These are phyloP conservation scores for Buteo buteo DNA, from an alignment of 2,113 vertebrate species.

Conservation along the genomic window DNA sequence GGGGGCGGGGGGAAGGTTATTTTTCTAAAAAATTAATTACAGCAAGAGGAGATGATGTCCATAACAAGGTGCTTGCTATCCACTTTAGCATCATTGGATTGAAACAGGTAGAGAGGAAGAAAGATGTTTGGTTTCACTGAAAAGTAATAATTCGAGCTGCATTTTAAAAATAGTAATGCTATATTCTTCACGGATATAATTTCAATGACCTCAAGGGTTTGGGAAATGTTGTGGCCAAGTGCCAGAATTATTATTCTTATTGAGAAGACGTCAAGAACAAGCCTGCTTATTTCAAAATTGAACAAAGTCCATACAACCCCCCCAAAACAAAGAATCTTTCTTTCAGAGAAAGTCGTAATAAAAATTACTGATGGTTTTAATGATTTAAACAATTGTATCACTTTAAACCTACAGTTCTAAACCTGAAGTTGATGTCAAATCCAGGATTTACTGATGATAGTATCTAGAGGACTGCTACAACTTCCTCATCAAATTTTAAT, in stretches of 20 bases:
- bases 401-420: neutral
- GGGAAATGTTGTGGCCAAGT: neutral
- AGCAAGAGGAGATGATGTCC: accelerated
- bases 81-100: neutral
- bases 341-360: neutral
- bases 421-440: neutral
- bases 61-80: neutral
- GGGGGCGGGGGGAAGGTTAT: too few relatives aligned
- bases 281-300: neutral
- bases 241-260: neutral
- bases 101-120: neutral
- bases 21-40: neutral
- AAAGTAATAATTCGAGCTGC: neutral
- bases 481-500: neutral
- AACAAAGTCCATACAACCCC: neutral
- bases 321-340: neutral
- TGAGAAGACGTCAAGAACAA: neutral
- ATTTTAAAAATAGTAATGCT: neutral
- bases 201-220: neutral
- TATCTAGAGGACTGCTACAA: neutral
- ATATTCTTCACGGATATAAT: neutral
- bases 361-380: neutral
- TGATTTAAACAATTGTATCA: neutral
- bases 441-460: neutral
- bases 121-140: neutral